Evolutionary conservation across 1,140 invertebrate genomes (phyloP).

Genomic region (Hermetia illucens): DNA sequence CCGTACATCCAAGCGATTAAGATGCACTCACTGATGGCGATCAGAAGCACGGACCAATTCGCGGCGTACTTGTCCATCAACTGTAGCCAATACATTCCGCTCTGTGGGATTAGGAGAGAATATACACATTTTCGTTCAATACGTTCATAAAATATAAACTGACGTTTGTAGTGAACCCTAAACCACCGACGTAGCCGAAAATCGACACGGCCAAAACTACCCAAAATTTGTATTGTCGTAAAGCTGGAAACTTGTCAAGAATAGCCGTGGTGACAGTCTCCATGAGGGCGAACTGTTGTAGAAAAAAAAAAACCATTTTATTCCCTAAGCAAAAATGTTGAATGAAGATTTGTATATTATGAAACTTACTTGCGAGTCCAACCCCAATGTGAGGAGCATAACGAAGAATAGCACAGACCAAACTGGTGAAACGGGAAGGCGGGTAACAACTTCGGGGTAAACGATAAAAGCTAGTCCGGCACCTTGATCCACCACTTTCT

Average conservation of each 20-base stretch:
- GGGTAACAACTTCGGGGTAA: constrained; percentile 72
- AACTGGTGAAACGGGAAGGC: constrained; percentile 62
- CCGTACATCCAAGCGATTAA: constrained; percentile 73
- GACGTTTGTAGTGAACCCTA: constrained; percentile 64
- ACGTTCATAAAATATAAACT: constrained; percentile 16
- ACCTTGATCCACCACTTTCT: constrained; percentile 57
- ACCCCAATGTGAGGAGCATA: constrained; percentile 61
- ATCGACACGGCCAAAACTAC: constrained; percentile 52
- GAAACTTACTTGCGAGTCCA: constrained; percentile 51
- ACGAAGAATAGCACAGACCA: constrained; percentile 81
- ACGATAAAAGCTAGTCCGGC: constrained; percentile 74
- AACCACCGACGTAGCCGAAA: constrained; percentile 57
- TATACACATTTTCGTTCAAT: not conserved
- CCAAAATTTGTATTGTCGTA: constrained; percentile 55
- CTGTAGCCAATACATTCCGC: constrained; percentile 72
- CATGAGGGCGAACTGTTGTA: constrained; percentile 56
- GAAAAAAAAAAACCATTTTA: constrained; percentile 2
- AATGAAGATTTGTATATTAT: constrained; percentile 2
- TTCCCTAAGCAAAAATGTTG: too few relatives aligned
- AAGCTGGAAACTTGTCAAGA: constrained; percentile 55
- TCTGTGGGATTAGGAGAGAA: constrained; percentile 38
- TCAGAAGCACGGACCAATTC: constrained; percentile 70
- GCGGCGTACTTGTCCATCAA: constrained; percentile 78
- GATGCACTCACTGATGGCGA: constrained; percentile 65
- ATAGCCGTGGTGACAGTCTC: constrained; percentile 71